These are phyloP conservation scores for Drosophila ironensis DNA, from an alignment of 1,140 invertebrate species.

Conservation along the genomic window DNA sequence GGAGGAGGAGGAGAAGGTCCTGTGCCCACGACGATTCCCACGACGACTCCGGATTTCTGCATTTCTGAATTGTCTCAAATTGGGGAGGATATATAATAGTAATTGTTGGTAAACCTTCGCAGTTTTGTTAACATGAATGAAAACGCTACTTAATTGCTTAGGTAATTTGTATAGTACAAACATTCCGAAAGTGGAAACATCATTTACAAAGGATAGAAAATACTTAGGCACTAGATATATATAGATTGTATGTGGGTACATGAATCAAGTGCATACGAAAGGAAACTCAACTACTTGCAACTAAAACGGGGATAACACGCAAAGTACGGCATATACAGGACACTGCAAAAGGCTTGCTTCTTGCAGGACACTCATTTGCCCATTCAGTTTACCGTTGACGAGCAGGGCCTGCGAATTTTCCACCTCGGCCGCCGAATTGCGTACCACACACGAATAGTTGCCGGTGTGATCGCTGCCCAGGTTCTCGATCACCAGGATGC, in stretches of 20 bases:
- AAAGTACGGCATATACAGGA: conserved; percentile 20
- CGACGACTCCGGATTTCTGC: conserved; percentile 29
- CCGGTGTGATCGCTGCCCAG: conserved; percentile 90
- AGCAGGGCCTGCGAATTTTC: conserved; percentile 88
- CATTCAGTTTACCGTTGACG: conserved; percentile 89
- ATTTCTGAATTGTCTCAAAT: conserved; percentile 17
- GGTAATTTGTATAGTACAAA: too few species aligned
- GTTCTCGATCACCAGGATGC: conserved; percentile 90
- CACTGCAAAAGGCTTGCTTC: too few species aligned
- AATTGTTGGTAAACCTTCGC: conserved; percentile 68
- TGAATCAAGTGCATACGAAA: conserved; percentile 71
- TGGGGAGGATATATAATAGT: not conserved
- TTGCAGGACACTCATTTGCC: conserved; percentile 7
- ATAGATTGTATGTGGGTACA: conserved; percentile 41
- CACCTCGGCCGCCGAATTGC: conserved; percentile 88
- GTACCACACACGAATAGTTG: conserved; percentile 89
- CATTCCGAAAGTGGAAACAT: conserved; percentile 69
- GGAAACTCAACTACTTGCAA: conserved; percentile 68
- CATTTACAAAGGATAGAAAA: conserved; percentile 47
- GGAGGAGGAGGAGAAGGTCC: not conserved
- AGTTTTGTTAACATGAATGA: conserved; percentile 69
- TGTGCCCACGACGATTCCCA: not conserved
- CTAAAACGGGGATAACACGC: conserved; percentile 51
- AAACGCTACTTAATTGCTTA: conserved; percentile 64
- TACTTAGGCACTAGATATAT: conserved; percentile 36